Base-by-base conservation (phyloP, 2,113 vertebrate genomes). In the Piliocolobus tephrosceles region DNA sequence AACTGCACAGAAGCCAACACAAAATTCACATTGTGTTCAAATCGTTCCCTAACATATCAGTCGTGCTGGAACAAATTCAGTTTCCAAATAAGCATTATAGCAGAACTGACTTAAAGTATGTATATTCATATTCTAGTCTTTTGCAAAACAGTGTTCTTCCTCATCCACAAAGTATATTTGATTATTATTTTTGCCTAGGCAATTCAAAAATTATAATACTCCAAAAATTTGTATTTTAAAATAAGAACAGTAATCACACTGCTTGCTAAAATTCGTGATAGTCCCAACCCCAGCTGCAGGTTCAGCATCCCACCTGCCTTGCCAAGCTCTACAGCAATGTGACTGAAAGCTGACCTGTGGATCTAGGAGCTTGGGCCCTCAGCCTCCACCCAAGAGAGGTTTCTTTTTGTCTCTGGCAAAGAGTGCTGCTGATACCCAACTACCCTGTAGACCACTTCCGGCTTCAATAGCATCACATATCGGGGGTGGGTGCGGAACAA, bases 351-450 rank as follows among this genome's bases (percentile, higher is more conserved):
- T 8, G 20, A 22, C 47, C 86, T 86, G 4, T 38, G n/a, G 47
- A 40, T 30, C 17, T 18, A 27, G 58, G 45, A 79, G 66, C 73
- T 45, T 73, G 68, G 32, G 4, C 32, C 78, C 40, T 20, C 0
- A 3, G 22, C 4, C 23, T 75, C 5, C 1, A 7, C 10, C 52
- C 6, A 55, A 14, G 6, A 7, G 50, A 92, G 57, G 32, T 11
- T 18, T n/a, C 61, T 85, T 88, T 76, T 27, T 8, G 4, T 57
- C n/a, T n/a, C 40, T 30, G 18, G 81, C 52, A 23, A 9, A 91
- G 95, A 96, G 58, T 83, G 73, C n/a, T 55, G 20, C 45, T 95
- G n/a, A 16, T 35, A 83, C 94, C 95, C 92, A 90, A 88, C 88
- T 93, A 93, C 97, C 90, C 87, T 47, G 91, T 52, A 84, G 84